phyloP scores from a whole-genome alignment of 2,888 invertebrate genomes.

The Spisula solida region DNA sequence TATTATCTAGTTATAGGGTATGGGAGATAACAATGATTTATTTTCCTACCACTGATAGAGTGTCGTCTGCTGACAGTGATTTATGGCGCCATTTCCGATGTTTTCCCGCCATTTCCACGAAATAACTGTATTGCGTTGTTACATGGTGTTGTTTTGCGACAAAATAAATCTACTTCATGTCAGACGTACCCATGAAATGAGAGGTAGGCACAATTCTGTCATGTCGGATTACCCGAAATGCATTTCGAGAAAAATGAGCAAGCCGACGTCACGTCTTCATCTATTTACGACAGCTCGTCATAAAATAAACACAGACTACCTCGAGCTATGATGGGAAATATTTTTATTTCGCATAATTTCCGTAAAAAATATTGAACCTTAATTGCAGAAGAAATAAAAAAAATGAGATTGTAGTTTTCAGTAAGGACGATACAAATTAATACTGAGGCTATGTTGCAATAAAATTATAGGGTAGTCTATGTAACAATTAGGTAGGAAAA shows the following conservation, averaged over 20 bases:
- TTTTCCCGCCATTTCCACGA: conserved; percentile 24
- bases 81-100: conserved; percentile 41
- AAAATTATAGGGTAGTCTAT: too few species aligned
- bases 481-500: too few species aligned
- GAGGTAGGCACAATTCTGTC: not conserved
- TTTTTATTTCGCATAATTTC: too few species aligned
- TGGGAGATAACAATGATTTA: conserved; percentile 50
- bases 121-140: conserved; percentile 16
- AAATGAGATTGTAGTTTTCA: too few species aligned
- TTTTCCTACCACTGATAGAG: conserved; percentile 31
- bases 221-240: not conserved
- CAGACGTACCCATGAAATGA: conserved; percentile 5
- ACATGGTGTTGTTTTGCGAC: not conserved
- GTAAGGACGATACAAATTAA: too few species aligned
- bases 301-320: not conserved
- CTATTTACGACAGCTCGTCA: not conserved
- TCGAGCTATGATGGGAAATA: not conserved
- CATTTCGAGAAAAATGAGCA: not conserved
- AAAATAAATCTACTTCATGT: not conserved
- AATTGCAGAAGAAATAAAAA: too few species aligned
- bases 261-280: not conserved
- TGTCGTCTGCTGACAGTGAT: conserved; percentile 50
- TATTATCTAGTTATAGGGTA: conserved; percentile 50
- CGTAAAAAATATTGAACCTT: too few species aligned
- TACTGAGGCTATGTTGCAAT: too few species aligned